These are phyloP conservation scores for Momotus momota DNA, from an alignment of 2,797 vertebrate species.

Conservation along the genomic window DNA sequence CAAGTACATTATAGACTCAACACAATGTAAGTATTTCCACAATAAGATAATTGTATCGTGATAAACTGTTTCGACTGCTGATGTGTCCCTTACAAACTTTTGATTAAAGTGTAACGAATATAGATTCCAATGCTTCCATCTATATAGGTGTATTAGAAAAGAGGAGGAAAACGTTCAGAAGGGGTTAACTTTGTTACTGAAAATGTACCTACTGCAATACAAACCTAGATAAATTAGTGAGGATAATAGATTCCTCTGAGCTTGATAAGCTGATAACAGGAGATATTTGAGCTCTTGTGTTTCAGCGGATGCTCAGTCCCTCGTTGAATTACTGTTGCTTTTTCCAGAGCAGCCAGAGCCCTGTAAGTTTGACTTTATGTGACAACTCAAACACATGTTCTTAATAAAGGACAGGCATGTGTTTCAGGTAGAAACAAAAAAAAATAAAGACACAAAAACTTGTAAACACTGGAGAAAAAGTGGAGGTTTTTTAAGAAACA, in stretches of 20 bases:
- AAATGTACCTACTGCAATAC: background rate
- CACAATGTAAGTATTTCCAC: background rate
- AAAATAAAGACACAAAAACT: background rate
- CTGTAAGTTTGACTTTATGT: background rate
- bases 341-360: background rate
- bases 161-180: background rate
- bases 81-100: background rate
- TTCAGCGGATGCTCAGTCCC: background rate
- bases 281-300: background rate
- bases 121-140: background rate
- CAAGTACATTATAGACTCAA: background rate
- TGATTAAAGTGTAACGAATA: background rate
- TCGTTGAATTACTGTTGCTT: constrained; percentile 2
- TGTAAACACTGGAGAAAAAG: background rate
- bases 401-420: background rate
- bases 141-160: background rate
- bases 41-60: background rate
- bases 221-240: constrained; percentile 2
- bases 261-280: background rate
- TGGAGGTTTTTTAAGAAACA: fast-evolving
- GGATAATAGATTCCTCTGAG: background rate
- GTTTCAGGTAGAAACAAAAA: background rate
- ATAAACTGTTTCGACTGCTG: background rate
- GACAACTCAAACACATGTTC: constrained; percentile 4
- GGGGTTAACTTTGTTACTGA: background rate